Evolutionary conservation across 2,797 vertebrate genomes (phyloP).

Genomic region (Eulemur rubriventer): DNA sequence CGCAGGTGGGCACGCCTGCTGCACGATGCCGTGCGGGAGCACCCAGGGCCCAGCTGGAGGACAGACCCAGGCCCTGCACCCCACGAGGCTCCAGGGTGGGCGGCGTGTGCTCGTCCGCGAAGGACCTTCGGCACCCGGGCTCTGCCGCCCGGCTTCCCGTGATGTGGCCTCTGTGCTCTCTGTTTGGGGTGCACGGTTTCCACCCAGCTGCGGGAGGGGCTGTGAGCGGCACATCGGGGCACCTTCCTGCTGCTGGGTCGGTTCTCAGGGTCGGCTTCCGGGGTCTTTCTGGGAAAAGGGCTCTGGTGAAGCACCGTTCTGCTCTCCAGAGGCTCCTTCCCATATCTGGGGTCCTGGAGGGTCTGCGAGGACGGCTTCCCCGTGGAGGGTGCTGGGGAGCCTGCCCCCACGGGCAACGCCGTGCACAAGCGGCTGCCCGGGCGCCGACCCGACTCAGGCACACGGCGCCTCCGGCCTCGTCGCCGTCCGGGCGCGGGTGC

Average conservation of each 20-base stretch:
- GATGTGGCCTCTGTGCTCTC: accelerated
- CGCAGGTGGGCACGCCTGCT: accelerated
- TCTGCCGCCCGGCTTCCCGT: background rate
- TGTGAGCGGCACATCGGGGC: background rate
- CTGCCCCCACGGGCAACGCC: conserved; percentile 62
- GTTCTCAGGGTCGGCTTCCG: background rate
- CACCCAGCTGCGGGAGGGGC: background rate
- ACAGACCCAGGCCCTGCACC: too few relatives aligned
- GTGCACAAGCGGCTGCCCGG: background rate
- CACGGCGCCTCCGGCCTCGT: accelerated
- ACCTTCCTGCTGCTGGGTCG: accelerated
- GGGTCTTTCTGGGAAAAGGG: conserved; percentile 15
- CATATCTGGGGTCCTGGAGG: conserved; percentile 69
- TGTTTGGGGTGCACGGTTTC: background rate
- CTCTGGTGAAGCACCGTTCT: conserved; percentile 72
- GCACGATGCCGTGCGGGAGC: background rate
- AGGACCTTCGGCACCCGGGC: background rate
- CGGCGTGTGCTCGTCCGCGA: accelerated
- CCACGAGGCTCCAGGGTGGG: background rate
- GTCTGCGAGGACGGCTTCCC: conserved; percentile 68
- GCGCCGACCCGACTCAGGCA: too few relatives aligned
- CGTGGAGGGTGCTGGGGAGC: conserved; percentile 77
- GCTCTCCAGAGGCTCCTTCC: conserved; percentile 74
- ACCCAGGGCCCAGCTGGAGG: too few relatives aligned
- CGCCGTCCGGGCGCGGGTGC: background rate